These are phyloP conservation scores for Bombyx mori DNA, from an alignment of 1,140 invertebrate genomes.

Conservation along the genomic window DNA sequence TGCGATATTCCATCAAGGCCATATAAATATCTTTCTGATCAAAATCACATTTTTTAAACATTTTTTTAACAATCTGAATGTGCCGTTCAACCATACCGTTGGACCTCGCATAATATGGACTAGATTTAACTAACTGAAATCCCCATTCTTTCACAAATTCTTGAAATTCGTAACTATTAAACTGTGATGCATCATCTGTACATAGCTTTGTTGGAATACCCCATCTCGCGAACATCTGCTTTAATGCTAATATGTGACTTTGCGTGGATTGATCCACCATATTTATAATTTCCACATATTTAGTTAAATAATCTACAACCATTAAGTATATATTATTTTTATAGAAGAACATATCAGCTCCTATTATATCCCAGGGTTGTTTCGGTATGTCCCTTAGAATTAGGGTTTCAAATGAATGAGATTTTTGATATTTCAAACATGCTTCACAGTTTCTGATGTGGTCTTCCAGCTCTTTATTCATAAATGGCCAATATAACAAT, in stretches of 20 bases:
- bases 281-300: conserved; percentile 1
- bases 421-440: not conserved
- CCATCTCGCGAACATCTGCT: conserved; percentile 9
- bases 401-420: not conserved
- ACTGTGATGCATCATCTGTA: conserved; percentile 16
- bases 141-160: conserved; percentile 16
- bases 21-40: conserved; percentile 5
- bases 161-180: conserved; percentile 14
- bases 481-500: conserved; percentile 21
- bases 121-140: conserved; percentile 14
- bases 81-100: conserved; percentile 12
- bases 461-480: conserved; percentile 8
- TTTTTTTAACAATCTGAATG: conserved; percentile 10
- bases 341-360: not conserved
- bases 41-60: conserved; percentile 9
- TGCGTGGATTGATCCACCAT: not conserved
- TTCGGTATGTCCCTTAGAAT: not conserved
- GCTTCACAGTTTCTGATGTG: not conserved
- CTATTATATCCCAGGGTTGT: not conserved
- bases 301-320: conserved; percentile 2
- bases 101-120: conserved; percentile 13
- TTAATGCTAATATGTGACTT: not conserved
- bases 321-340: conserved; percentile 1
- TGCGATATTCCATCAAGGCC: conserved; percentile 5
- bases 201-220: conserved; percentile 15